Percentiles rank a stretch among this genome's conserved stretches.
phyloP scores from a whole-genome alignment of 2,797 vertebrate species.

The Rhabdomys pumilio region DNA sequence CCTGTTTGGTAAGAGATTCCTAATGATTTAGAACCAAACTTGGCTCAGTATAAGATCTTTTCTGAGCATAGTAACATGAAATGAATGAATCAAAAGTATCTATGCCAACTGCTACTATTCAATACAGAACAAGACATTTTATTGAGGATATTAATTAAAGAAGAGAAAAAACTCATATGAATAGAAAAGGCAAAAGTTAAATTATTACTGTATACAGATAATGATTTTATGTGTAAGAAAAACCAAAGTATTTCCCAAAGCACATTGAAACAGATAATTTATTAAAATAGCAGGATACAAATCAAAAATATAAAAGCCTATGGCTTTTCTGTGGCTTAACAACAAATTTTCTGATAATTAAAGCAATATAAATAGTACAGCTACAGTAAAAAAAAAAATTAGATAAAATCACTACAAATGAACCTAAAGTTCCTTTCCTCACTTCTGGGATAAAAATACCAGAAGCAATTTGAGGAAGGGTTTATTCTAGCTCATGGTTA shows the following conservation, averaged over 20 bases:
- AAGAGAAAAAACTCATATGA: background rate
- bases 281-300: background rate
- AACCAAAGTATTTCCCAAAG: background rate
- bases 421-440: background rate
- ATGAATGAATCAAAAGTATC: background rate
- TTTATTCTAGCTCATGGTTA: background rate
- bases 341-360: background rate
- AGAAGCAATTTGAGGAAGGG: background rate
- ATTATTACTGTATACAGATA: background rate
- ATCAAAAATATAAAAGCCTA: background rate
- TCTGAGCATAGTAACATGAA: background rate
- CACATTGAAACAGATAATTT: background rate
- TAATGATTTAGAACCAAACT: background rate
- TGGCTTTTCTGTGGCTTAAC: background rate
- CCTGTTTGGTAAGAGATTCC: background rate
- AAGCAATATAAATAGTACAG: background rate
- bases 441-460: background rate
- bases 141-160: background rate
- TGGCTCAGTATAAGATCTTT: background rate
- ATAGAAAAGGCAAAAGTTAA: background rate
- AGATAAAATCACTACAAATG: background rate
- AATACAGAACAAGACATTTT: background rate
- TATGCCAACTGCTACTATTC: background rate
- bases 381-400: background rate
- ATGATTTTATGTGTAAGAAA: background rate